Base-by-base conservation (phyloP, 1,140 invertebrate species). In the Drosophila pectinifera region DNA sequence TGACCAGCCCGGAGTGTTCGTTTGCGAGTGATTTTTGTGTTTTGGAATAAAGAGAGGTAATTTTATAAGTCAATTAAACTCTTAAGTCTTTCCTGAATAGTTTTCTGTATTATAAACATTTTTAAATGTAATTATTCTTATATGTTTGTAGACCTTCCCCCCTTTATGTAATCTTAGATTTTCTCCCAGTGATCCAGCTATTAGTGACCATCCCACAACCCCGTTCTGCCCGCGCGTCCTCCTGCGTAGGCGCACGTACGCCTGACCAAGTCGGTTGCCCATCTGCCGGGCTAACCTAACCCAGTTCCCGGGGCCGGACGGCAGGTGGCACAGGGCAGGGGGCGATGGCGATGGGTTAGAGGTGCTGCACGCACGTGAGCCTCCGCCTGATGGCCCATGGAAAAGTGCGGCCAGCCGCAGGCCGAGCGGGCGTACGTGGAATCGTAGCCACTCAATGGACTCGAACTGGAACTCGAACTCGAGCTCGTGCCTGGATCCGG, bases 241-340 rank as follows among this genome's bases (percentile, higher is more conserved):
- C 56, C 56, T 34, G 70, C 48, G 49, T 74, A 64, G 72, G 69
- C 58, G 70, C 72, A 75, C 70, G 72, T 75, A 74, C 58, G 53
- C 20, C 39, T 58, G 42, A 55, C 38, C 74, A 63, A 62, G 63
- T 51, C 68, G 69, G 69, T 73, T 45, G 64, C 26, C 59, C 76
- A 73, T 77, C 61, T 73, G 68, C 45, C 38, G 51, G 54, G 24
- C 69, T 73, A 79, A 68, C 82, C 83, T 75, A 86, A 73, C 82
- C 83, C 62, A 88, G 58, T 79, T 82, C 78, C 49, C 28, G 28
- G 51, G 56, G 18, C 51, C 22, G 59, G 28, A 34, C 20, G 36
- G 36, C 58, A 68, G 64, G 64, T 67, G 64, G 45, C 7, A 14
- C 3, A 22, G 59, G 26, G 20, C 20, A 36, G 18, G 13, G 22